Base-by-base conservation (phyloP, 1,140 invertebrate genomes). In the Agrilus planipennis region DNA sequence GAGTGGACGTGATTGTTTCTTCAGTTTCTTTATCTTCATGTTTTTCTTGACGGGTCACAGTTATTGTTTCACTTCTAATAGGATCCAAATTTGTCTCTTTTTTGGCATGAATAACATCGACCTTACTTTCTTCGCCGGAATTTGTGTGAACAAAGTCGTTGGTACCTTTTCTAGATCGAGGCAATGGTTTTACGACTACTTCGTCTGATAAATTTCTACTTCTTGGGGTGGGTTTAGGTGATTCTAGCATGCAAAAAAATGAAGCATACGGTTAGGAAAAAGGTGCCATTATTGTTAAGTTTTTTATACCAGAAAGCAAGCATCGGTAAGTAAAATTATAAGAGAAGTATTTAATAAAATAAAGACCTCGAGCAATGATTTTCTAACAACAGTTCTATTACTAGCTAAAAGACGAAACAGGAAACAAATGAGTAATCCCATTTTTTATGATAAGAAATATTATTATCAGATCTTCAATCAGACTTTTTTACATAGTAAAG, bases 231-330 rank as follows among this genome's bases (percentile, higher is more conserved):
- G 41, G 52, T 44, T 28, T 31, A 31, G 11, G 39, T 39, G 45
- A 39, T 44, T 49, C 55, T 60, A 56, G 46, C 55, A 58, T 60
- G 55, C 55, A 60, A 57, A 58, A 56, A 36, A 51, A 52, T 49
- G 50, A 34, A 34, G 17, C 14, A n/a, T n/a, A n/a, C n/a, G n/a
- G n/a, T n/a, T n/a, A n/a, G n/a, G 6, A 31, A 14, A 9, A 15
- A 31, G 14, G 15, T 10, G 15, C 6, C 6, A 31, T 9, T 31
- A 31, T 31, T 9, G 29, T 14, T 14, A 31, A 31, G 6, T 14
- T n/a, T 14, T 14, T 14, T n/a, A n/a, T n/a, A n/a, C n/a, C n/a
- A n/a, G n/a, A n/a, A n/a, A n/a, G n/a, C n/a, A n/a, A n/a, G n/a
- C n/a, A n/a, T n/a, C n/a, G n/a, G n/a, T n/a, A n/a, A n/a, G n/a